Evolutionary conservation across 1,140 invertebrate genomes (phyloP).

Genomic region (Drosophila lowei): DNA sequence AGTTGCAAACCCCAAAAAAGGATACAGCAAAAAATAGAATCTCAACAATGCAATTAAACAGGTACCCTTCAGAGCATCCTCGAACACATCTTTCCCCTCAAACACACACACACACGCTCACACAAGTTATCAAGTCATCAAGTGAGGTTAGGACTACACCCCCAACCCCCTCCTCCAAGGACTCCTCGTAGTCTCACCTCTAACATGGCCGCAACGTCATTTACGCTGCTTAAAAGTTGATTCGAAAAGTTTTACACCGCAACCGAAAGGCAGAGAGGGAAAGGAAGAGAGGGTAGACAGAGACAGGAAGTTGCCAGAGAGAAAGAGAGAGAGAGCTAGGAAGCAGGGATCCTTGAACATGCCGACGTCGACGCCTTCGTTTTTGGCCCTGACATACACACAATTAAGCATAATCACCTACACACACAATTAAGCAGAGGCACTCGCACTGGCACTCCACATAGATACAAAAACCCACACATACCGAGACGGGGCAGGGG

Average conservation of each 20-base stretch:
- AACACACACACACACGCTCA: neutral
- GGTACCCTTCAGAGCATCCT: neutral
- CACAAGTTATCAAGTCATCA: constrained; percentile 79
- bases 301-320: constrained; percentile 4
- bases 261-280: constrained; percentile 22
- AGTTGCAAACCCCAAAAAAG: too few species aligned
- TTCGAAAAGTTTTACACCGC: constrained; percentile 77
- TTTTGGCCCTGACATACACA: constrained; percentile 62
- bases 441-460: constrained; percentile 17
- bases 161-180: neutral
- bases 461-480: constrained; percentile 4
- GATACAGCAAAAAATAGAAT: too few species aligned
- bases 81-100: too few species aligned
- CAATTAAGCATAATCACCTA: constrained; percentile 79
- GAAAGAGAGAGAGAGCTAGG: constrained; percentile 5
- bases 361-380: constrained; percentile 53
- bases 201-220: constrained; percentile 71
- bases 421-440: constrained; percentile 72
- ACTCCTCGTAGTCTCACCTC: constrained; percentile 10
- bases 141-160: constrained; percentile 34
- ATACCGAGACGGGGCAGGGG: constrained; percentile 5
- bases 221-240: constrained; percentile 79
- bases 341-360: constrained; percentile 47
- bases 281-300: neutral
- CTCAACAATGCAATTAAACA: neutral